Evolutionary conservation across 2,797 vertebrate genomes (phyloP).

Genomic region (Acanthurus lineatus): DNA sequence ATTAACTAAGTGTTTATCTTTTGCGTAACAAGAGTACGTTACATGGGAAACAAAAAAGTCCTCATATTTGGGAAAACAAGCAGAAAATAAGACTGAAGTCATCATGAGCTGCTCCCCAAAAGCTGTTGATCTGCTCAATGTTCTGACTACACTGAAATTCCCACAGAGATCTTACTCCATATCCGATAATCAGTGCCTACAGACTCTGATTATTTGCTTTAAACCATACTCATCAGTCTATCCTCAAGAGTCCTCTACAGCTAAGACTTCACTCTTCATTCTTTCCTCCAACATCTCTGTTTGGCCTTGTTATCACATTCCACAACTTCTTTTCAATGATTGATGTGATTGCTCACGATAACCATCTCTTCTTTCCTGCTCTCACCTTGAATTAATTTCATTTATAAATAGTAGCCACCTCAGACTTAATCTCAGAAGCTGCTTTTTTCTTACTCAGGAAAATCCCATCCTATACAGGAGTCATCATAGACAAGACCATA

Average conservation of each 20-base stretch:
- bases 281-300: too few species aligned
- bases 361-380: neutral
- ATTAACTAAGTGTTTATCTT: neutral
- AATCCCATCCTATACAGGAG: neutral
- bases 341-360: too few species aligned
- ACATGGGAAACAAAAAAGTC: neutral
- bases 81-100: neutral
- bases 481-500: neutral
- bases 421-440: neutral
- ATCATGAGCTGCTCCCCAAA: neutral
- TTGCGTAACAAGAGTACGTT: neutral
- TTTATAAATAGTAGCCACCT: neutral
- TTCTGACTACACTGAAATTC: too few species aligned
- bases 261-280: too few species aligned
- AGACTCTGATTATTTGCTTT: neutral
- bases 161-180: neutral
- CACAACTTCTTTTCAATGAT: too few species aligned
- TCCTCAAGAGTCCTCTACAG: too few species aligned
- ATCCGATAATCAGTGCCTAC: constrained; percentile 1
- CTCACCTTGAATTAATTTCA: neutral
- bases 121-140: neutral
- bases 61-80: neutral
- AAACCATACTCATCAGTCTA: too few species aligned
- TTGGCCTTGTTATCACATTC: too few species aligned
- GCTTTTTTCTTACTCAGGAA: neutral